Percentiles rank a stretch among this genome's conserved stretches.
phyloP scores from a whole-genome alignment of 2,113 vertebrate genomes.

The Spilogale gracilis region DNA sequence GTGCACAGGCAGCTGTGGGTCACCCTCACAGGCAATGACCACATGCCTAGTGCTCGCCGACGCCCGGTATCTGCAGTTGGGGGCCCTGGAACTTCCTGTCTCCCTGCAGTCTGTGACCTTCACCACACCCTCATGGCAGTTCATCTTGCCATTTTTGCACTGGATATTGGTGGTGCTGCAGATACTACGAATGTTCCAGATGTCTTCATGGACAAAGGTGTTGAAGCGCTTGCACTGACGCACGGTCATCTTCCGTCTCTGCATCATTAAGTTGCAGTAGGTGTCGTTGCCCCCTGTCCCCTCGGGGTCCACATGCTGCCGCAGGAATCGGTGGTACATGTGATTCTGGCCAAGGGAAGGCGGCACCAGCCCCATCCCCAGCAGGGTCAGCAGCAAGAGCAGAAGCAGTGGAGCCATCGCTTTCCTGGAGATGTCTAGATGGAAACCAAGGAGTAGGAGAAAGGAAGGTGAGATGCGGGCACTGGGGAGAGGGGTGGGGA shows the following conservation, averaged over 20 bases:
- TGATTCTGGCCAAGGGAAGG: conserved; percentile 56
- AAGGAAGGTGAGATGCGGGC: neutral
- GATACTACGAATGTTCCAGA: conserved; percentile 70
- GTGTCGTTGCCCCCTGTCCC: neutral
- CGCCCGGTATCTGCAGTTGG: conserved; percentile 77
- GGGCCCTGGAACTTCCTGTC: conserved; percentile 49
- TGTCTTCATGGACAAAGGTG: conserved; percentile 81
- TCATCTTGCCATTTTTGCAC: conserved; percentile 72
- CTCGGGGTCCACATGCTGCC: conserved; percentile 72
- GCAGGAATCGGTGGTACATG: conserved; percentile 76
- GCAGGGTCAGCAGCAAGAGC: conserved; percentile 70
- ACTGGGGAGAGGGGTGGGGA: neutral
- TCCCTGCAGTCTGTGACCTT: conserved; percentile 78
- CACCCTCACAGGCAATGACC: conserved; percentile 76
- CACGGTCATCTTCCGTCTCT: conserved; percentile 71
- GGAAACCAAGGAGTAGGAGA: conserved; percentile 29
- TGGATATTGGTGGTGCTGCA: conserved; percentile 53
- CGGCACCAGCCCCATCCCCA: conserved; percentile 57
- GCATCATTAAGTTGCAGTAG: conserved; percentile 84
- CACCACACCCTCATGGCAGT: conserved; percentile 75
- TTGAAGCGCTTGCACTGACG: conserved; percentile 74
- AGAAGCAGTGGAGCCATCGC: conserved; percentile 68
- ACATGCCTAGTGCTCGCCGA: conserved; percentile 17
- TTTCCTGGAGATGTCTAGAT: neutral
- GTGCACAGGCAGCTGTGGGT: conserved; percentile 75